Evolutionary conservation across 2,888 invertebrate species (phyloP), one percentile per base, ranked within the genome.

Genomic region (Agrochola lota): DNA sequence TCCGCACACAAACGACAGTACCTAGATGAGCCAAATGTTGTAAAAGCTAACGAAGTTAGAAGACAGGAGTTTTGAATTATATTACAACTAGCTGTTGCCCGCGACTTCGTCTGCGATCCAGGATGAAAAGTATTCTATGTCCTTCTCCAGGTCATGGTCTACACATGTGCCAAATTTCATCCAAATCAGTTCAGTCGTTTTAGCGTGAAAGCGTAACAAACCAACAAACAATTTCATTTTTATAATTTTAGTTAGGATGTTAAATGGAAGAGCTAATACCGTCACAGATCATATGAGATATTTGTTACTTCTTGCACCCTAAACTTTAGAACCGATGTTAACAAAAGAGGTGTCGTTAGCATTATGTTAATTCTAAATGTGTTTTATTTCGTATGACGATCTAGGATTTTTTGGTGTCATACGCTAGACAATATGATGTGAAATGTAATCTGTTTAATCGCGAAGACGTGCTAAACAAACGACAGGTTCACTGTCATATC

Each of bases 1-100:
- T 77, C 62, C 55, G 11, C 30, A 15, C 57, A 46, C 46, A 49
- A 62, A 62, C 20, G 52, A 64, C 7, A 30, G 20, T 9, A 2
- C 23, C 80, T 63, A 20, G 76, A 68, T 69, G 63, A 59, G 46
- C 12, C 57, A 52, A 64, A 64, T 20, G 1, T 5, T 55, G 4
- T 1, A n/a, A 1, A 55, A n/a, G 11, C 11, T 57, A n/a, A n/a
- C 11, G n/a, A 57, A 49, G 6, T 40, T 40, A 30, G 30, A 30
- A 30, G 30, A 2, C 30, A 30, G 30, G 30, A 30, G 40, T 40
- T 40, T 8, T 0, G 8, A 40, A 40, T 40, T 7, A 7, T 40
- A 40, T 40, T 7, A 40, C 40, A 8, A 40, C 8, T 7, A 40
- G 40, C 40, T 40, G 40, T 40, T 40, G 8, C 40, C 40, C 40